These are phyloP conservation scores for Cataglyphis rosenhaueri DNA, from an alignment of 2,888 invertebrate genomes.

Conservation along the genomic window DNA sequence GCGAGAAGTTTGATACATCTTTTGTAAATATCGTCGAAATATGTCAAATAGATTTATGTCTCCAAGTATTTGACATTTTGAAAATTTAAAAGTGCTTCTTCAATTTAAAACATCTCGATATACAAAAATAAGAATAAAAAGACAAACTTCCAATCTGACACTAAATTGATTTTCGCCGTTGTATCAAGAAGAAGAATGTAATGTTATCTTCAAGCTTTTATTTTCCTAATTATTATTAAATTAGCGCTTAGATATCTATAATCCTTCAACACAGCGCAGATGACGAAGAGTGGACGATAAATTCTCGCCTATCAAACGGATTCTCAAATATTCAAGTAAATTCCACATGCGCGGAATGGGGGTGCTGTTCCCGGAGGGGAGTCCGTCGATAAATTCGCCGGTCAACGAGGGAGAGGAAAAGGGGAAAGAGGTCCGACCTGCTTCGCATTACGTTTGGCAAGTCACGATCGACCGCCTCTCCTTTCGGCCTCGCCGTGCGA, in stretches of 20 bases:
- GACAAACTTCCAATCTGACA: neutral
- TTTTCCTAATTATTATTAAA: neutral
- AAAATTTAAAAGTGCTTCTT: neutral
- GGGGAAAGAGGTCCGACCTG: neutral
- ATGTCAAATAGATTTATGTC: neutral
- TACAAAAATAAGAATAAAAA: neutral
- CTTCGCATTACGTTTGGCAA: constrained; percentile 26
- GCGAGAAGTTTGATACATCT: neutral
- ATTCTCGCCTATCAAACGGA: neutral
- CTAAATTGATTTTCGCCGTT: neutral
- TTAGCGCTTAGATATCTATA: neutral
- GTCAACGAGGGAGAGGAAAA: neutral
- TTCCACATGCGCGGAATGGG: constrained; percentile 7
- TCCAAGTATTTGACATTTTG: neutral
- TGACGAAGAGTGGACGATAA: neutral
- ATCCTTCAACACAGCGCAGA: neutral
- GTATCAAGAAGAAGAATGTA: neutral
- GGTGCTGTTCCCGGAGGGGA: neutral
- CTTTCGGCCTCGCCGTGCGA: constrained; percentile 35
- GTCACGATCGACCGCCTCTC: constrained; percentile 47
- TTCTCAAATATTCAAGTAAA: constrained; percentile 20
- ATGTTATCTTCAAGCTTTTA: neutral
- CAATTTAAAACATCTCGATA: neutral
- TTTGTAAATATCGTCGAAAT: neutral
- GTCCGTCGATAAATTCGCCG: constrained; percentile 39